These are phyloP conservation scores for Cancer borealis DNA, from an alignment of 2,888 invertebrate genomes.

Conservation along the genomic window DNA sequence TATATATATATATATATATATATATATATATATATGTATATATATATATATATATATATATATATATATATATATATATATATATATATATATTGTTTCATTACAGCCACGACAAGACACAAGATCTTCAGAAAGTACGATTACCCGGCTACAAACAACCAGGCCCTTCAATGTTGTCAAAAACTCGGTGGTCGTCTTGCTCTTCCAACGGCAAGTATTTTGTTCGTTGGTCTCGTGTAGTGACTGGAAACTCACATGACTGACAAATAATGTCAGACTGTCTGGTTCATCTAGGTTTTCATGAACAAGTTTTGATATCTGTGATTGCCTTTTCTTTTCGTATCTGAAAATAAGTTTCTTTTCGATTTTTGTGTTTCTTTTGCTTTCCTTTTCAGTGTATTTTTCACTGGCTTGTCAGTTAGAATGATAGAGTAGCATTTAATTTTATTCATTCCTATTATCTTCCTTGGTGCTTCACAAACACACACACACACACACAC, in stretches of 20 bases:
- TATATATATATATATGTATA: slow-evolving; percentile 43
- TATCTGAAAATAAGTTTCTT: too few species aligned
- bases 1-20: slow-evolving; percentile 45
- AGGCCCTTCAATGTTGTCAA: not conserved
- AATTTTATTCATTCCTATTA: too few species aligned
- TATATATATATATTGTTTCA: slow-evolving; percentile 7
- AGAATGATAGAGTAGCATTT: too few species aligned
- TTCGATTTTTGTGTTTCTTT: too few species aligned
- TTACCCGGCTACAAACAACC: not conserved
- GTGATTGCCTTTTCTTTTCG: too few species aligned
- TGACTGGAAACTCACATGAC: not conserved
- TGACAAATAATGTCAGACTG: not conserved
- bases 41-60: slow-evolving; percentile 16
- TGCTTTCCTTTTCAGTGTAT: too few species aligned
- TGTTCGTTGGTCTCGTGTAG: not conserved
- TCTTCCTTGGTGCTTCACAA: too few species aligned
- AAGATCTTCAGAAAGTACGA: not conserved
- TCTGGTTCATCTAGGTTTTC: too few species aligned
- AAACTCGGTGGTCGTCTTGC: not conserved
- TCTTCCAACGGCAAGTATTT: not conserved
- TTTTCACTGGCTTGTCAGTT: too few species aligned
- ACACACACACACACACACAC: too few species aligned
- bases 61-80: slow-evolving; percentile 23
- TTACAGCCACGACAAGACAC: not conserved
- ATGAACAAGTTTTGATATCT: too few species aligned